phyloP scores from a whole-genome alignment of 2,113 vertebrate species.

The Chloebia gouldiae region DNA sequence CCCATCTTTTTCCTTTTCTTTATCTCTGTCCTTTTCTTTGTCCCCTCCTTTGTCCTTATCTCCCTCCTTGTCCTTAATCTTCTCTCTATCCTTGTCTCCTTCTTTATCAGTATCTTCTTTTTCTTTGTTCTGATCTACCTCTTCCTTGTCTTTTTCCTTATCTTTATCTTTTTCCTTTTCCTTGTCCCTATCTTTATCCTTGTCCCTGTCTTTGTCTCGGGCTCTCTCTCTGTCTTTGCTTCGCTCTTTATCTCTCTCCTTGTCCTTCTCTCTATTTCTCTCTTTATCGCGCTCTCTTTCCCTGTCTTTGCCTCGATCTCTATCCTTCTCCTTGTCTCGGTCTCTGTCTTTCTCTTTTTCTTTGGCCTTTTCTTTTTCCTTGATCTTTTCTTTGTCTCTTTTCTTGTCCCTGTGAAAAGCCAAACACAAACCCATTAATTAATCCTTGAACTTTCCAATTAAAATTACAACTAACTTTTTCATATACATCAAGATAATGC shows the following conservation, averaged over 20 bases:
- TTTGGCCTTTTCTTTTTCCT: conserved; percentile 75
- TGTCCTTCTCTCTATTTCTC: conserved; percentile 68
- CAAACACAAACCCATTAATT: conserved; percentile 57
- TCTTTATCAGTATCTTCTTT: conserved; percentile 51
- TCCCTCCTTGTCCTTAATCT: conserved; percentile 44
- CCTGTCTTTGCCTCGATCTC: conserved; percentile 67
- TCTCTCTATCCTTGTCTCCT: conserved; percentile 43
- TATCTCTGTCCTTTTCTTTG: conserved; percentile 47
- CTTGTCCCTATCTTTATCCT: not conserved
- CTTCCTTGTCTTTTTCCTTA: conserved; percentile 46
- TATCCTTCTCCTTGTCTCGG: conserved; percentile 71
- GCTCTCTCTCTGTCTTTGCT: conserved; percentile 69
- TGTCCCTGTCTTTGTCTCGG: conserved; percentile 45
- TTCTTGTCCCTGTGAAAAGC: conserved; percentile 77
- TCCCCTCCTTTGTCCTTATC: conserved; percentile 53
- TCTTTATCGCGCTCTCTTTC: conserved; percentile 73
- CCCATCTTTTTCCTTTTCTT: conserved; percentile 51
- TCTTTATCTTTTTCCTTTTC: conserved; percentile 55
- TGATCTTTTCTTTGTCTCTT: conserved; percentile 75
- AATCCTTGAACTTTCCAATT: not conserved
- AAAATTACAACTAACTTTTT: not conserved
- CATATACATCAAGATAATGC: not conserved
- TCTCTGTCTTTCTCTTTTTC: conserved; percentile 73
- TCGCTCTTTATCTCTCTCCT: conserved; percentile 70
- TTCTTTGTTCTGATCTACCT: conserved; percentile 47